phyloP scores from a whole-genome alignment of 1,140 invertebrate genomes.

The Bombus consobrinus region DNA sequence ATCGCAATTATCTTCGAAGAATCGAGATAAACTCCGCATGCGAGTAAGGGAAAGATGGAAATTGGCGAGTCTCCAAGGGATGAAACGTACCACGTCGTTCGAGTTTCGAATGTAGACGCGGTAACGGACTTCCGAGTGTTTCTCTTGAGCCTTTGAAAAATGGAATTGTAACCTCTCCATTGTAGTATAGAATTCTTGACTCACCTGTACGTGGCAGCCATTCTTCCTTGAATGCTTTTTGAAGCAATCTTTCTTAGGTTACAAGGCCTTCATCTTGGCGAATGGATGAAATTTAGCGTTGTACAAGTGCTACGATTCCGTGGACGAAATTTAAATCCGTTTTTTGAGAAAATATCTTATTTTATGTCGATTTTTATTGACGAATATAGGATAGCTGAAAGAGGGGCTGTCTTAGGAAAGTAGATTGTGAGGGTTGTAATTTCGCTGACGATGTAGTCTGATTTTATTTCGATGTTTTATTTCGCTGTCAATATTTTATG shows the following conservation, averaged over 20 bases:
- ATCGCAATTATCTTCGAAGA: not conserved
- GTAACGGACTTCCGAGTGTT: not conserved
- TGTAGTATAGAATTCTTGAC: constrained; percentile 7
- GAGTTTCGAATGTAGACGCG: not conserved
- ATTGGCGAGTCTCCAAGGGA: not conserved
- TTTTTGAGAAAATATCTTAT: not conserved
- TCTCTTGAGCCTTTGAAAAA: constrained; percentile 16
- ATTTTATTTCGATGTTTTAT: not conserved
- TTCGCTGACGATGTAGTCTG: not conserved
- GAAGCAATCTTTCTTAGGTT: not conserved
- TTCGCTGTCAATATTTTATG: not conserved
- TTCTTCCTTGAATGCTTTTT: not conserved
- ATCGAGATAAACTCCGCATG: not conserved
- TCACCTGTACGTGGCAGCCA: not conserved
- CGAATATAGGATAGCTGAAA: no score
- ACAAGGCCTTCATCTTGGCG: not conserved
- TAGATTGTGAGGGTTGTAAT: not conserved
- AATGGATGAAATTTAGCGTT: not conserved
- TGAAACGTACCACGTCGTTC: no score
- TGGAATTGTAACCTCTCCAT: constrained; percentile 18
- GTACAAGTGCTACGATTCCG: not conserved
- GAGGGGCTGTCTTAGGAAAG: no score
- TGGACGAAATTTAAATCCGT: not conserved
- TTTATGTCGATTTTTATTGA: not conserved
- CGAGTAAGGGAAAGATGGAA: constrained; percentile 1